These are phyloP conservation scores for Neofelis nebulosa DNA, from an alignment of 2,113 vertebrate species.

Conservation along the genomic window DNA sequence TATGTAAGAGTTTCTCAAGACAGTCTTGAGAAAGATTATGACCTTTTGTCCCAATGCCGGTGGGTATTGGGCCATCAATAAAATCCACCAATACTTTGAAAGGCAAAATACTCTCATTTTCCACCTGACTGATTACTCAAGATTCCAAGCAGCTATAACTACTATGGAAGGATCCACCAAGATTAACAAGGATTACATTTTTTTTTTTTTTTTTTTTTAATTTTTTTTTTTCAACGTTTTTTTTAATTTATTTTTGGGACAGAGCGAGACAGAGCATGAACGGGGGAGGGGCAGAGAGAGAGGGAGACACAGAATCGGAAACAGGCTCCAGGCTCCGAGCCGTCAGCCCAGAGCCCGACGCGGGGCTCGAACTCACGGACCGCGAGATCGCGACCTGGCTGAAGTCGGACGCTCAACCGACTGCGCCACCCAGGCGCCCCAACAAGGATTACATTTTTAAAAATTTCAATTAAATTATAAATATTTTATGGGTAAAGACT, in stretches of 20 bases:
- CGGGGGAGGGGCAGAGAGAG: too few species aligned
- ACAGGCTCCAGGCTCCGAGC: too few species aligned
- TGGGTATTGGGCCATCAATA: not conserved
- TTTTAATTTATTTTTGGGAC: too few species aligned
- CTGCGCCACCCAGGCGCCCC: too few species aligned
- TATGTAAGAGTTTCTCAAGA: not conserved
- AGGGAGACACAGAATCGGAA: too few species aligned
- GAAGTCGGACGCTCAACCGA: too few species aligned
- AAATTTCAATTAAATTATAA: not conserved
- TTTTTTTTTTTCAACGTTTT: too few species aligned
- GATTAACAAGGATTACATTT: not conserved
- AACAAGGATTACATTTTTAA: not conserved
- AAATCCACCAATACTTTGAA: not conserved
- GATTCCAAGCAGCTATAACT: not conserved
- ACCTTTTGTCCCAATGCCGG: not conserved
- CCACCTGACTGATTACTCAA: not conserved
- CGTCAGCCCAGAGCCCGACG: too few species aligned
- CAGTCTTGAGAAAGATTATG: not conserved
- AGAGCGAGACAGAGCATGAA: too few species aligned
- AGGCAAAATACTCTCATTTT: not conserved
- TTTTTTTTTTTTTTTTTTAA: too few species aligned
- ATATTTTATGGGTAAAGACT: not conserved
- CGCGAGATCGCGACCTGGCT: too few species aligned
- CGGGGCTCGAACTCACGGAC: too few species aligned
- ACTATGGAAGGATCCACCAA: not conserved